Percentiles rank a stretch among this genome's conserved stretches.
These are phyloP conservation scores for Drosophila parthenogenetica DNA, from an alignment of 2,888 invertebrate species.

Conservation along the genomic window DNA sequence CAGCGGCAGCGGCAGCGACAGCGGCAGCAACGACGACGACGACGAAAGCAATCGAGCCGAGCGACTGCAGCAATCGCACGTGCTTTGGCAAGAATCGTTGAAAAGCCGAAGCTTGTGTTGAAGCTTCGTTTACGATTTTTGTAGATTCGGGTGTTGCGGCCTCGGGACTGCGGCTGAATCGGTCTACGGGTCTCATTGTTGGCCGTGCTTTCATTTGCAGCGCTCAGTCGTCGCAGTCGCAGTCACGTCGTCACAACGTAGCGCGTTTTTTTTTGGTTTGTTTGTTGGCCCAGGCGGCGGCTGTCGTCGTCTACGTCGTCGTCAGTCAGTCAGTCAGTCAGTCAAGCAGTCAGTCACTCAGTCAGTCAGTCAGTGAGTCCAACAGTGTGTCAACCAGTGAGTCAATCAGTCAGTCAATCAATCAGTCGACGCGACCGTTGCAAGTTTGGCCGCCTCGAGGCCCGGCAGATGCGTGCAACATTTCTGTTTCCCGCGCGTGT, in stretches of 20 bases:
- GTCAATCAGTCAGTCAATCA: conserved; percentile 14
- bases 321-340: conserved; percentile 40
- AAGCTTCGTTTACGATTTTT: conserved; percentile 8
- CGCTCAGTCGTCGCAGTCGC: conserved; percentile 78
- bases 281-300: conserved; percentile 56
- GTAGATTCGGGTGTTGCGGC: conserved; percentile 26
- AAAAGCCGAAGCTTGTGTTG: conserved; percentile 25
- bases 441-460: conserved; percentile 38
- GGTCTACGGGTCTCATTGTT: conserved; percentile 10
- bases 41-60: conserved; percentile 38
- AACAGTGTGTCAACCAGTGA: conserved; percentile 22
- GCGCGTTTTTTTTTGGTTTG: conserved; percentile 50
- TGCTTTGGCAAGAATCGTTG: conserved; percentile 37
- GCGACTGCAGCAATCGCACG: conserved; percentile 62
- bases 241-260: conserved; percentile 80
- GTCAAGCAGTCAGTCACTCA: conserved; percentile 4
- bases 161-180: conserved; percentile 30
- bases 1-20: conserved; percentile 24
- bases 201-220: conserved; percentile 55
- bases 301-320: conserved; percentile 58
- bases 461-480: conserved; percentile 54
- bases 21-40: conserved; percentile 21
- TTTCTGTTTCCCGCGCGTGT: conserved; percentile 53
- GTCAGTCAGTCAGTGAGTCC: neutral
- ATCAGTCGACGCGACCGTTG: conserved; percentile 5